Evolutionary conservation across 1,140 invertebrate species (phyloP), one percentile per base, ranked within the genome.

Genomic region (Procambarus clarkii): DNA sequence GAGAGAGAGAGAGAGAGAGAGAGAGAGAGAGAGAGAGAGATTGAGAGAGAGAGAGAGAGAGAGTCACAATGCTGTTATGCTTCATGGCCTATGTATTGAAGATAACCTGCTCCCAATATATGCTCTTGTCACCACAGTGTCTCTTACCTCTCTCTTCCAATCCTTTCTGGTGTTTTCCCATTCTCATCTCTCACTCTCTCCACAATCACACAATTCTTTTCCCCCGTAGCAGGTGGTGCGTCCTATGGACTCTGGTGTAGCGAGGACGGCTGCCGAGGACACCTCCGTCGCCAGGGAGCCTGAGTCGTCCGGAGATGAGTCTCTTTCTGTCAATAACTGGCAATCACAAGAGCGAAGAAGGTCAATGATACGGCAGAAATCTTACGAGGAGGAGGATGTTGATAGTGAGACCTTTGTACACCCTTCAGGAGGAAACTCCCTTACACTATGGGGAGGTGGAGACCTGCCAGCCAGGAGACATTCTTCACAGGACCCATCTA

Each of bases 311-410:
- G 92, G 92, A 7, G 92, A 93, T 44, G 92, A 93, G 64, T 4
- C 69, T 44, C 69, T 82, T n/a, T 21, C 74, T 13, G 87, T 48
- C 44, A 86, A 84, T 44, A 86, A 60, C 54, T 84, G 90, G 78
- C 83, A 85, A 74, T 45, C 48, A 11, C 74, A 91, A 34, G 87
- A 91, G 24, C 77, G 92, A n/a, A 54, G 92, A 21, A 77, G 91
- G 34, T 93, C 92, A 48, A 93, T 93, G 54, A 78, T 93, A 88
- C 92, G 93, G 83, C 79, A 94, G 86, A 82, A 93, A 93, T 93
- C 93, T 50, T 92, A 93, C 86, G 89, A 93, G 58, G 83, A 92
- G 50, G 79, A 91, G 74, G 82, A 88, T 74, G 86, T 82, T 45
- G 81, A 91, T 48, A 79, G 83, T 21, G 92, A 93, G 91, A 78